These are phyloP conservation scores for Lycia hirtaria DNA, from an alignment of 2,888 invertebrate species.

Conservation along the genomic window DNA sequence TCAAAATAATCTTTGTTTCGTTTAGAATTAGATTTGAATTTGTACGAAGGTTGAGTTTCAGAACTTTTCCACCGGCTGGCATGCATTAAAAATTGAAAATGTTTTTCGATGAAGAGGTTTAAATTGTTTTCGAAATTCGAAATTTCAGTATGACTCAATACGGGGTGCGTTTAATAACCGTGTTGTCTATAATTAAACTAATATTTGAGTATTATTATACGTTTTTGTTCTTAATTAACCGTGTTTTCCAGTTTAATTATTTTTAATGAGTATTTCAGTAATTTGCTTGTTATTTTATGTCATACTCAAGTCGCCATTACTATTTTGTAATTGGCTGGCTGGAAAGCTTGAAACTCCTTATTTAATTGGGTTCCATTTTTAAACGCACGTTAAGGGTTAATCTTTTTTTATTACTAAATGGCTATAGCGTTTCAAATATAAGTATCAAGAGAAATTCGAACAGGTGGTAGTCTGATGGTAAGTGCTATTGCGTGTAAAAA, in stretches of 20 bases:
- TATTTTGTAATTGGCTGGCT: conserved; percentile 26
- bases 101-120: conserved; percentile 44
- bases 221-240: conserved; percentile 12
- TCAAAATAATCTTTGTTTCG: conserved; percentile 22
- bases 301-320: conserved; percentile 26
- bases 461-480: too few relatives aligned
- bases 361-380: conserved; percentile 30
- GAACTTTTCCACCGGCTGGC: conserved; percentile 42
- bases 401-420: neutral
- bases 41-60: conserved; percentile 43
- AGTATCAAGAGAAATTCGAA: too few relatives aligned
- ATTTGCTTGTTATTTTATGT: conserved; percentile 31
- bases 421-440: neutral
- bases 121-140: conserved; percentile 12
- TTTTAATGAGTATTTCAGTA: conserved; percentile 15
- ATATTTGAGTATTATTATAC: conserved; percentile 20
- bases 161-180: conserved; percentile 4
- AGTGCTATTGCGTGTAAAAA: too few relatives aligned
- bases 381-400: conserved; percentile 7
- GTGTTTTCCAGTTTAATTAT: conserved; percentile 22
- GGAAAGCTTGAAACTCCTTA: conserved; percentile 1
- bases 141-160: conserved; percentile 32
- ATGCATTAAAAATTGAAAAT: conserved; percentile 62
- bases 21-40: conserved; percentile 30
- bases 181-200: conserved; percentile 21